Conservation (phyloP, 1,140 invertebrate species). For the Pogonomyrmex barbatus region DNA sequence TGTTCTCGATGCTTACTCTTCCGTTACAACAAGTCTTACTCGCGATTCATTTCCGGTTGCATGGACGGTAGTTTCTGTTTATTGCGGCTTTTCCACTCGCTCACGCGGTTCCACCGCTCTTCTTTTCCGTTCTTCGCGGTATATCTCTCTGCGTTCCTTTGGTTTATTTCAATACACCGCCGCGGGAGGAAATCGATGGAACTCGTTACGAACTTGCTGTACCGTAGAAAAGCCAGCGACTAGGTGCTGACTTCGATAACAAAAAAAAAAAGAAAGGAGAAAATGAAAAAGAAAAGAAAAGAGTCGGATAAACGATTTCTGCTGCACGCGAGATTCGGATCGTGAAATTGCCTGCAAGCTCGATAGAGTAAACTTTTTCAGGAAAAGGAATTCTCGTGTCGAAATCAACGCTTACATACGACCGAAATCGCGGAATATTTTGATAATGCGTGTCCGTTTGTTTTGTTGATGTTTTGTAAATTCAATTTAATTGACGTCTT, state of each 20-base stretch:
- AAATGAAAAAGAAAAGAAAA: constrained; percentile 44
- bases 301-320: constrained; percentile 31
- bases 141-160: constrained; percentile 67
- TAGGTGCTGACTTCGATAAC: constrained; percentile 56
- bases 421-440: constrained; percentile 4
- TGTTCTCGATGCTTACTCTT: constrained; percentile 60
- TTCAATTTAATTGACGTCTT: constrained; percentile 9
- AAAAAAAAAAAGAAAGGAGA: constrained; percentile 34
- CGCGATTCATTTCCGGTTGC: constrained; percentile 74
- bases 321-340: constrained; percentile 39
- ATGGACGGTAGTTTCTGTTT: constrained; percentile 58
- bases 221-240: constrained; percentile 65
- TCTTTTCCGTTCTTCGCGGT: constrained; percentile 29
- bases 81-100: constrained; percentile 65
- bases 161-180: constrained; percentile 71
- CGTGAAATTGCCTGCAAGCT: constrained; percentile 61
- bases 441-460: neutral
- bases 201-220: constrained; percentile 66
- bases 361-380: constrained; percentile 49
- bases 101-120: constrained; percentile 23
- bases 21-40: constrained; percentile 68
- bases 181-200: constrained; percentile 63
- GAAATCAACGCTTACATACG: constrained; percentile 27
- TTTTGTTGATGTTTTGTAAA: neutral
- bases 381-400: constrained; percentile 52